Percentiles rank a stretch among this genome's conserved stretches.
Conservation (phyloP, 2,888 invertebrate genomes). For the Noctua fimbriata region DNA sequence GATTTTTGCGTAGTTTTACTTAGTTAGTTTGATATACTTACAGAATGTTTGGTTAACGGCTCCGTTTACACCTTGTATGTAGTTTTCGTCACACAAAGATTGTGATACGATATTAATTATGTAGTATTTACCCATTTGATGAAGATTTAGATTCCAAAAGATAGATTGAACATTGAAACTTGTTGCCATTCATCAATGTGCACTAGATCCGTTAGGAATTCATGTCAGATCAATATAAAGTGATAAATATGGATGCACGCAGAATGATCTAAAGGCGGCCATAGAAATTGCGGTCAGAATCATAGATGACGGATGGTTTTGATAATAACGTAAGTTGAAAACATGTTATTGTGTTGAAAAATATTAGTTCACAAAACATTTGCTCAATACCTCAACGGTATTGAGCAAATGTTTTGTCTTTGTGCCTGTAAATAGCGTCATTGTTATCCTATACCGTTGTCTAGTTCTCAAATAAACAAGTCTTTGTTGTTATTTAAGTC, state of each 20-base stretch:
- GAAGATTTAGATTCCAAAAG: slow-evolving; percentile 4
- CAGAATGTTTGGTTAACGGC: too few relatives aligned
- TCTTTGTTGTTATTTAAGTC: slow-evolving; percentile 13
- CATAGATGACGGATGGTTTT: slow-evolving; percentile 13
- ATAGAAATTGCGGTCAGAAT: slow-evolving; percentile 18
- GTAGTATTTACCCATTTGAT: background rate
- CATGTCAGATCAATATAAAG: slow-evolving; percentile 39
- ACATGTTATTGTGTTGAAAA: slow-evolving; percentile 46
- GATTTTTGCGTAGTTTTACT: too few relatives aligned
- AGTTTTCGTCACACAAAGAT: background rate
- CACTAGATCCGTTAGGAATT: slow-evolving; percentile 23
- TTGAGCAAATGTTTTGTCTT: slow-evolving; percentile 51
- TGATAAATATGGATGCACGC: slow-evolving; percentile 38
- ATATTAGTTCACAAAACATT: slow-evolving; percentile 36
- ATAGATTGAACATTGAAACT: background rate
- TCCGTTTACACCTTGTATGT: too few relatives aligned
- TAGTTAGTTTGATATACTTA: too few relatives aligned
- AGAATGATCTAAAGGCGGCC: slow-evolving; percentile 4
- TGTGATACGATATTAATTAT: background rate
- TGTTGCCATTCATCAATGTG: background rate
- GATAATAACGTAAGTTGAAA: slow-evolving; percentile 39
- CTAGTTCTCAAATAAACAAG: slow-evolving; percentile 1
- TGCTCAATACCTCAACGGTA: too few relatives aligned
- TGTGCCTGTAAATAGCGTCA: slow-evolving; percentile 22
- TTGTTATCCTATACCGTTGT: slow-evolving; percentile 1